Base-by-base conservation (phyloP, 2,797 vertebrate species). In the Chelmon rostratus region DNA sequence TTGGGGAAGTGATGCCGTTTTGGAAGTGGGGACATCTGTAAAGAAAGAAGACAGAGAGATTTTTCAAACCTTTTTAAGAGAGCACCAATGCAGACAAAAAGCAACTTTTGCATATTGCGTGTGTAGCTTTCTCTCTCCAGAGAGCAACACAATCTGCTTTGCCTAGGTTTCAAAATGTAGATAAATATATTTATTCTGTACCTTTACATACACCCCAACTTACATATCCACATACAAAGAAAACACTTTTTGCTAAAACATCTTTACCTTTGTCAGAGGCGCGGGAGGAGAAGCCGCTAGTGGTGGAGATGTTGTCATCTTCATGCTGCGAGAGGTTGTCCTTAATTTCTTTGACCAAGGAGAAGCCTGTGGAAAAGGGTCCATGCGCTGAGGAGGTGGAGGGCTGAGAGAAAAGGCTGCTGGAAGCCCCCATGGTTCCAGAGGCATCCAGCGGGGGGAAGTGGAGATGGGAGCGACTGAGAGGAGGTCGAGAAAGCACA, bases 291-390 rank as follows among this genome's bases (percentile, higher is more conserved):
- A 99, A 99, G 58, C 98, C 98, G 88, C 98, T 99, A 58, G 98
- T 99, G 81, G 98, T 99, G 91, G 98, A 99, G 96, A 99, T 99
- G 95, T 99, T 99, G 92, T 99, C 98, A 28, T 99, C 98, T 91
- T 99, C 98, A 35, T 99, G 98, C 90, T 98, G 97, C 79, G 98
- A 99, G 93, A 97, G 96, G 95, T 97, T 97, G 91, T 99, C 98
- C 94, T 99, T 99, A 81, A 99, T 98, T 96, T 99, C 98, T 92
- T 99, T 99, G 44, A 98, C 97, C 40, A 99, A 94, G 59, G 98
- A 98, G 81, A 98, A 97, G 61, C 96, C 94, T 3, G 91, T 95
- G 56, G 93, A 91, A 81, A 95, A 95, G 10, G 94, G 94, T 46
- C 96, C 95, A 1, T 96, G 94, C 9, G 96, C 88, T 3, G 97